phyloP scores from a whole-genome alignment of 2,113 vertebrate genomes.

The Meleagris gallopavo region DNA sequence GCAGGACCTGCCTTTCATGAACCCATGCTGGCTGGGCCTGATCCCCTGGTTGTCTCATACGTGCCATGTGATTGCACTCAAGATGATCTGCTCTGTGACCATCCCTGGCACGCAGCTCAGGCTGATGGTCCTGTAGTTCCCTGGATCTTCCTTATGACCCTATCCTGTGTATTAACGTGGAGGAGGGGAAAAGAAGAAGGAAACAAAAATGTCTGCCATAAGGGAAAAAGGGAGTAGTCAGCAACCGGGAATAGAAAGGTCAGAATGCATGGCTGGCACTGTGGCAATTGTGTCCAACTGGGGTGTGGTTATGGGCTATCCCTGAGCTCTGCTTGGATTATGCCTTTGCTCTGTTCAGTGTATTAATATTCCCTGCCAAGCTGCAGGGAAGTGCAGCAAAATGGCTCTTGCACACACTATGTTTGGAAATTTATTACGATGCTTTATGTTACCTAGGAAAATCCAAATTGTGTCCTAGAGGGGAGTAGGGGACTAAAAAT shows the following conservation, averaged over 20 bases:
- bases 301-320: not conserved
- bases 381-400: not conserved
- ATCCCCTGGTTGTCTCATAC: too few species aligned
- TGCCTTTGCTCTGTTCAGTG: rapidly evolving
- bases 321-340: not conserved
- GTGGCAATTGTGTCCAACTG: not conserved
- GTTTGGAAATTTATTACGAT: not conserved
- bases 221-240: not conserved
- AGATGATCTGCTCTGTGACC: too few species aligned
- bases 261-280: rapidly evolving
- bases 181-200: not conserved
- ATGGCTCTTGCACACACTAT: not conserved
- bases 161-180: not conserved
- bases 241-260: not conserved
- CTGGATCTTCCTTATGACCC: too few species aligned
- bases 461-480: not conserved
- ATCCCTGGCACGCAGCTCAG: too few species aligned
- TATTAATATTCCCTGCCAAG: not conserved
- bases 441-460: not conserved
- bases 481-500: rapidly evolving
- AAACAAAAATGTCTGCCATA: rapidly evolving
- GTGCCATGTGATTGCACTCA: too few species aligned
- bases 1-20: too few species aligned
- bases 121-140: too few species aligned
- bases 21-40: too few species aligned